A percentile compares a stretch with the other conserved stretches of the same genome.
These are phyloP conservation scores for Cettia cetti DNA, from an alignment of 2,113 vertebrate species.

Conservation along the genomic window DNA sequence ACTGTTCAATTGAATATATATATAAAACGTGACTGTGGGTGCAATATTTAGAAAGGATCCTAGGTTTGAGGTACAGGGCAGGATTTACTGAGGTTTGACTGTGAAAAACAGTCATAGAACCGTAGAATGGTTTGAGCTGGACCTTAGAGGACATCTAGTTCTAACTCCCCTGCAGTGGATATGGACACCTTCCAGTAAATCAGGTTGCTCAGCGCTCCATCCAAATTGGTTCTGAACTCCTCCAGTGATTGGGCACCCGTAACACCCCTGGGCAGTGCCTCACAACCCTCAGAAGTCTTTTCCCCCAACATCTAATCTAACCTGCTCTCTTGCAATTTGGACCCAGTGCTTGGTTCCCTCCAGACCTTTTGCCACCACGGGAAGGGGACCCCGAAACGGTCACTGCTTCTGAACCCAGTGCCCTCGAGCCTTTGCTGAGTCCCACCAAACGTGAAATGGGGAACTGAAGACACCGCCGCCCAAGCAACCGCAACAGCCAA, in stretches of 20 bases:
- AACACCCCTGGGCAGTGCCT: not conserved
- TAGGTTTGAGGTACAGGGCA: accelerated
- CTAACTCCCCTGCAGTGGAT: accelerated
- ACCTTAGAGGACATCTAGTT: not conserved
- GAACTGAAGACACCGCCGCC: accelerated
- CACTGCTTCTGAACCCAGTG: accelerated
- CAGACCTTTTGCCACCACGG: accelerated
- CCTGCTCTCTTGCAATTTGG: too few species aligned
- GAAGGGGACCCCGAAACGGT: accelerated
- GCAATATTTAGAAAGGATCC: accelerated
- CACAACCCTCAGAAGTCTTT: too few species aligned
- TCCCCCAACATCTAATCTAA: not conserved
- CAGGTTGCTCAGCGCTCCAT: not conserved
- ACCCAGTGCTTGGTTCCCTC: accelerated
- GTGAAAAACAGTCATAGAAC: not conserved
- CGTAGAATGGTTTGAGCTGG: not conserved
- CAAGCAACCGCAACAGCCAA: not conserved
- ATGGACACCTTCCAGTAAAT: not conserved
- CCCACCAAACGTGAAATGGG: accelerated
- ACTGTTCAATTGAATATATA: accelerated
- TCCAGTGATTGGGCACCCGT: accelerated
- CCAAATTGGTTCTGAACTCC: not conserved
- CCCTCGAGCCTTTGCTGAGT: accelerated
- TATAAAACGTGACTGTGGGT: accelerated
- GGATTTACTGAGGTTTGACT: not conserved